Evolutionary conservation across 2,888 invertebrate species (phyloP).

Genomic region (Branchellion lobata): DNA sequence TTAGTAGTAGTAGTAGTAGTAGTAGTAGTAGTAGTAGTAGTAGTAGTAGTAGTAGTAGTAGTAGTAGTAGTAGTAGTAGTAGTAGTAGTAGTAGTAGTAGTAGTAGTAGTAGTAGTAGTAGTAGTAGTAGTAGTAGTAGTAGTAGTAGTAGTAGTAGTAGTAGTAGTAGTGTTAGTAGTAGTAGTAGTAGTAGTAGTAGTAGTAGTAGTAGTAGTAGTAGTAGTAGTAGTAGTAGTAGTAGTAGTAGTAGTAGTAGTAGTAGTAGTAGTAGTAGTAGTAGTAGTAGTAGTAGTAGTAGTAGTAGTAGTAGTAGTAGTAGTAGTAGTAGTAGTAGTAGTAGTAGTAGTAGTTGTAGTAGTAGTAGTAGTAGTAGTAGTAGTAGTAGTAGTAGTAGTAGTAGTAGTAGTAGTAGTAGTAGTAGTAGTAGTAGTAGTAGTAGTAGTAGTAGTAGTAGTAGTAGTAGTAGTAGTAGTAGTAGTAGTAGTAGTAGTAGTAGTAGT

Average conservation of each 20-base stretch:
- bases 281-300: slow-evolving; percentile 22
- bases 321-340: slow-evolving; percentile 10
- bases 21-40: slow-evolving; percentile 11
- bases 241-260: no score
- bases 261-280: slow-evolving; percentile 13
- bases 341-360: slow-evolving; percentile 1
- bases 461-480: no score
- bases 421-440: slow-evolving; percentile 28
- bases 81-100: slow-evolving; percentile 16
- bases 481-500: no score
- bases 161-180: slow-evolving; percentile 5
- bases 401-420: not conserved
- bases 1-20: no score
- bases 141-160: slow-evolving; percentile 17
- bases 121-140: not conserved
- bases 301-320: slow-evolving; percentile 31
- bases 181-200: no score
- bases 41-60: slow-evolving; percentile 7
- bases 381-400: slow-evolving; percentile 16
- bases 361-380: slow-evolving; percentile 12
- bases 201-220: no score
- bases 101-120: slow-evolving; percentile 13
- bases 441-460: not conserved
- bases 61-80: slow-evolving; percentile 6
- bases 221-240: no score